phyloP scores from a whole-genome alignment of 2,113 vertebrate species.

The Pimephales promelas region DNA sequence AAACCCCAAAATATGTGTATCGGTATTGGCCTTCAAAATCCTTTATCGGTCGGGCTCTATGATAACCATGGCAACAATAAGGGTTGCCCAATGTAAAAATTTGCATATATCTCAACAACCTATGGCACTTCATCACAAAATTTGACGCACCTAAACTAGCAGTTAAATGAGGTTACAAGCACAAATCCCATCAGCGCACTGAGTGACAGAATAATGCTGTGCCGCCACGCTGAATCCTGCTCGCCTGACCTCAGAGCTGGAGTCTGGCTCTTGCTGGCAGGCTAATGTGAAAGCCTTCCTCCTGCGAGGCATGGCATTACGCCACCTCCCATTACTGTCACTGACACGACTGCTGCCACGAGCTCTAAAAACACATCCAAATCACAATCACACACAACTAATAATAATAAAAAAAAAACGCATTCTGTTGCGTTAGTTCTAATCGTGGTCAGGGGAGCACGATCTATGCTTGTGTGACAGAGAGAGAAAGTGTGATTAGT shows the following conservation, averaged over 20 bases:
- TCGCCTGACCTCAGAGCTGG: slow-evolving; percentile 14
- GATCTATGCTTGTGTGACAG: background rate
- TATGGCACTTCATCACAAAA: background rate
- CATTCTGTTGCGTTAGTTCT: background rate
- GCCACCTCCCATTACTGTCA: slow-evolving; percentile 43
- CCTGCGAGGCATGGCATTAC: background rate
- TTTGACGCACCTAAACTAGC: background rate
- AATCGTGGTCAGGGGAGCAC: background rate
- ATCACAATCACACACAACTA: background rate
- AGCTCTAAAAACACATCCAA: slow-evolving; percentile 26
- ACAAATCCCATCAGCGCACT: slow-evolving; percentile 7
- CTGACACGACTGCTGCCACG: background rate
- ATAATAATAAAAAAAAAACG: background rate
- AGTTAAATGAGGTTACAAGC: slow-evolving; percentile 7
- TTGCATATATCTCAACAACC: background rate
- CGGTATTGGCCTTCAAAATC: too few species aligned
- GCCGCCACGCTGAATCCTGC: slow-evolving; percentile 5
- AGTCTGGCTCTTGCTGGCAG: background rate
- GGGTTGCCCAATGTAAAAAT: too few species aligned
- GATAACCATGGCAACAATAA: too few species aligned
- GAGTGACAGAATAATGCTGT: slow-evolving; percentile 26
- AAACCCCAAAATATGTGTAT: too few species aligned
- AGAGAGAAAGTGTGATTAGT: slow-evolving; percentile 41
- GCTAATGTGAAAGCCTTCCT: slow-evolving; percentile 20
- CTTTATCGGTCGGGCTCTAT: too few species aligned